Conservation (phyloP, 2,113 vertebrate genomes). For the Phocoena sinus region DNA sequence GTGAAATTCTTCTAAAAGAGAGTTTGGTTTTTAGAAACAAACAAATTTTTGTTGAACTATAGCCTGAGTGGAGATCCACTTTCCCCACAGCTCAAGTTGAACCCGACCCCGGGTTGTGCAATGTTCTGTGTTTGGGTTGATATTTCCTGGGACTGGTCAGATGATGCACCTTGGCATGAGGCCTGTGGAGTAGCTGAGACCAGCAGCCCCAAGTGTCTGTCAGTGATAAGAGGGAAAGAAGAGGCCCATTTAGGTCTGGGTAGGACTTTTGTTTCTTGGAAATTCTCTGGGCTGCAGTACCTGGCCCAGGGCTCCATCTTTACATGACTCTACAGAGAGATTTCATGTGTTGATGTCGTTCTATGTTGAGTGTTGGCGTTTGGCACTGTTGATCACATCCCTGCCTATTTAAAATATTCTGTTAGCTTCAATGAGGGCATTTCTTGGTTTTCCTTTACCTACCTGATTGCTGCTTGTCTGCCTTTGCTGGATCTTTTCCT, state of each 20-base stretch:
- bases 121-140: background rate
- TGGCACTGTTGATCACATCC: background rate
- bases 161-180: background rate
- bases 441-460: constrained; percentile 9
- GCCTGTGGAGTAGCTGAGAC: background rate
- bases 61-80: background rate
- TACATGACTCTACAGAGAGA: background rate
- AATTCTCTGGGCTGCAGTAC: background rate
- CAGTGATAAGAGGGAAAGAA: constrained; percentile 64
- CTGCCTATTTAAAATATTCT: background rate
- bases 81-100: background rate
- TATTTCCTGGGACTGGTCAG: background rate
- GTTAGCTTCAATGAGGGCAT: background rate
- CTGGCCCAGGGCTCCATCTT: background rate
- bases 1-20: background rate
- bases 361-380: background rate
- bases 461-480: background rate
- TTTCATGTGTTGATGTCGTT: background rate
- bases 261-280: constrained; percentile 34
- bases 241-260: background rate
- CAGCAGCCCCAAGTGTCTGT: constrained; percentile 56
- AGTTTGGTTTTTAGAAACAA: background rate
- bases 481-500: constrained; percentile 12
- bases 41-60: background rate
- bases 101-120: background rate